Evolutionary conservation across 2,113 vertebrate genomes (phyloP).

Genomic region (Vicugna pacos): DNA sequence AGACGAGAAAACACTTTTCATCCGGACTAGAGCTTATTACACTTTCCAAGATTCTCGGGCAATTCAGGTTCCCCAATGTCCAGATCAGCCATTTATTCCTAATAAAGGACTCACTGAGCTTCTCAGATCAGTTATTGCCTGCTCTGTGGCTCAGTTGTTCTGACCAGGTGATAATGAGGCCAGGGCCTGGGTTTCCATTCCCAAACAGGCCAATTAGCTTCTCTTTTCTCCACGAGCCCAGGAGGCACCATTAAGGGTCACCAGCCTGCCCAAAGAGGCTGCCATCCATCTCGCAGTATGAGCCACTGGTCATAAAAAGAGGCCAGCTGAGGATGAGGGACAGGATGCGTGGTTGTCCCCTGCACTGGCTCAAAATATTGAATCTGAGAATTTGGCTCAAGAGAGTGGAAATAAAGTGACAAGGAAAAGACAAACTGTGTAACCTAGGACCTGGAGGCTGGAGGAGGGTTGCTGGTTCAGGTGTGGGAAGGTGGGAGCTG

Average conservation of each 20-base stretch:
- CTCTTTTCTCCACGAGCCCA: neutral
- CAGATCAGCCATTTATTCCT: conserved; percentile 43
- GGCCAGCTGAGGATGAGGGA: neutral
- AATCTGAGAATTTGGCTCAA: neutral
- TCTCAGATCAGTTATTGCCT: neutral
- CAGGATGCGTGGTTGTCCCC: neutral
- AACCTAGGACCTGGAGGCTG: neutral
- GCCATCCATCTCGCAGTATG: neutral
- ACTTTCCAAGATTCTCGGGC: conserved; percentile 8
- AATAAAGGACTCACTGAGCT: conserved; percentile 17
- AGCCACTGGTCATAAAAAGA: neutral
- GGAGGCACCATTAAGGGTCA: neutral
- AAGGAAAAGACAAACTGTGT: neutral
- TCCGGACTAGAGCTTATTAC: conserved; percentile 14
- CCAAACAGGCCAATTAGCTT: conserved; percentile 49
- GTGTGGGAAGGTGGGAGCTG: neutral
- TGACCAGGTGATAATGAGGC: conserved; percentile 44
- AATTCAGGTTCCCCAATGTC: neutral
- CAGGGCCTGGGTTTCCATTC: neutral
- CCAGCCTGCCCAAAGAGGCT: neutral
- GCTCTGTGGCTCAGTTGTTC: neutral
- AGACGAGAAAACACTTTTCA: conserved; percentile 16
- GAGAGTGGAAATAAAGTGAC: neutral
- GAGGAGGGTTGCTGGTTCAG: no score
- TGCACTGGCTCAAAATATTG: neutral